Conservation (phyloP, 2,888 invertebrate species). For the Exocentrus adspersus region DNA sequence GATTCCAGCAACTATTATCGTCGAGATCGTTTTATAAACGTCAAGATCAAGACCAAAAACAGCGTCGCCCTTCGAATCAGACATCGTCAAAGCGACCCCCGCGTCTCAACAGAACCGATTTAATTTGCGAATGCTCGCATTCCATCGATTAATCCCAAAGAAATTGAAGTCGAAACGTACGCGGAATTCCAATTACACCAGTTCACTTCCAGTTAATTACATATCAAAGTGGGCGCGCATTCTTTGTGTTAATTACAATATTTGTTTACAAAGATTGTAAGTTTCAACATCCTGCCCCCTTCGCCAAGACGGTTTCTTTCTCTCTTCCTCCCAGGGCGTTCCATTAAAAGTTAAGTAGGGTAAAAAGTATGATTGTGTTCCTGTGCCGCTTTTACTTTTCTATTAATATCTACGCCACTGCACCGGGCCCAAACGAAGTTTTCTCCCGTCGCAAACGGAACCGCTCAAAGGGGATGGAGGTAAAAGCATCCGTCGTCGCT, state of each 20-base stretch:
- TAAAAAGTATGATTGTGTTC: neutral
- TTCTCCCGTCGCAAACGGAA: neutral
- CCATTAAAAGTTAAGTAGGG: constrained; percentile 19
- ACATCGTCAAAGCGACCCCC: neutral
- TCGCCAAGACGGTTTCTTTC: constrained; percentile 8
- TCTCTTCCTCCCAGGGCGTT: neutral
- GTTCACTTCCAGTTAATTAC: constrained; percentile 57
- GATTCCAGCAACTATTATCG: too few relatives aligned
- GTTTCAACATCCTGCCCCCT: too few relatives aligned
- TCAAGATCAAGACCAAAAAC: neutral
- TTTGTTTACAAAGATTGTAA: constrained; percentile 57
- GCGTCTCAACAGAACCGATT: constrained; percentile 13
- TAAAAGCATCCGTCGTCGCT: neutral
- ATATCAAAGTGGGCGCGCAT: constrained; percentile 58
- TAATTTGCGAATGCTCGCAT: constrained; percentile 22
- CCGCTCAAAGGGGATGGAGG: constrained; percentile 6
- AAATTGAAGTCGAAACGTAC: constrained; percentile 33
- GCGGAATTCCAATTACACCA: constrained; percentile 58
- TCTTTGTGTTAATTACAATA: constrained; percentile 60
- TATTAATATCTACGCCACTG: too few relatives aligned
- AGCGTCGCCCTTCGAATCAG: neutral
- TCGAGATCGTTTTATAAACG: too few relatives aligned
- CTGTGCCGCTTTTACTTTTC: neutral
- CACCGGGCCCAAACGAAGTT: too few relatives aligned
- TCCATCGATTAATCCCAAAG: constrained; percentile 30